These are phyloP conservation scores for Gryllus bimaculatus DNA, from an alignment of 1,140 invertebrate species.

Conservation along the genomic window DNA sequence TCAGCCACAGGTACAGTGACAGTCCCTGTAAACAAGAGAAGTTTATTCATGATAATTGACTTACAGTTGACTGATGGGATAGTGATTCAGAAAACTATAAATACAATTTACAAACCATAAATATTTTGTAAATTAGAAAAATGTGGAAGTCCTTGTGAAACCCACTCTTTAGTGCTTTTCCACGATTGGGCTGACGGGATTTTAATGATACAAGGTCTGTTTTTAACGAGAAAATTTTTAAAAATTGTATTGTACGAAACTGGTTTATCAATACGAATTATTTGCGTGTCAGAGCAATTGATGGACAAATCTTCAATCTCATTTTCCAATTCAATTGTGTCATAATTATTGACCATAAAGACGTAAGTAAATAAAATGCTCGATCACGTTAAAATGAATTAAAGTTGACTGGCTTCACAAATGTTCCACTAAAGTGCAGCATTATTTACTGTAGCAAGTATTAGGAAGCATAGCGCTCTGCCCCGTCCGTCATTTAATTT, in stretches of 20 bases:
- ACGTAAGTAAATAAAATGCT: neutral
- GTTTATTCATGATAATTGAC: neutral
- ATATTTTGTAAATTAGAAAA: slow-evolving; percentile 10
- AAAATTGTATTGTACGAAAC: slow-evolving; percentile 1
- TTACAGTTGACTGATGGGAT: neutral
- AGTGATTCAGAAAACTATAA: neutral
- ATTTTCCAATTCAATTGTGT: neutral
- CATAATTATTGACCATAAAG: neutral
- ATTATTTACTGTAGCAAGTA: too few species aligned
- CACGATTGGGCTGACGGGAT: neutral
- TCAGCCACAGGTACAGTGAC: slow-evolving; percentile 62
- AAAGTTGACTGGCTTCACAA: too few species aligned
- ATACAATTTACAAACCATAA: slow-evolving; percentile 10
- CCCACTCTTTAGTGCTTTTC: slow-evolving; percentile 13
- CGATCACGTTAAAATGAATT: too few species aligned
- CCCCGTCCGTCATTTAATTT: neutral
- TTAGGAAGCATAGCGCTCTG: neutral
- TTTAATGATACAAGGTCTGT: neutral
- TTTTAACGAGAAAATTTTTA: neutral
- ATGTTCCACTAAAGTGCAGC: too few species aligned
- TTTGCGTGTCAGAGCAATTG: neutral
- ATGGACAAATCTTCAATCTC: neutral
- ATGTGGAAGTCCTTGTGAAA: slow-evolving; percentile 11
- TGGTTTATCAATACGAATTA: neutral
- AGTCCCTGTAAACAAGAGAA: slow-evolving; percentile 35